Evolutionary conservation across 2,113 vertebrate genomes (phyloP).

Genomic region (Equus przewalskii): DNA sequence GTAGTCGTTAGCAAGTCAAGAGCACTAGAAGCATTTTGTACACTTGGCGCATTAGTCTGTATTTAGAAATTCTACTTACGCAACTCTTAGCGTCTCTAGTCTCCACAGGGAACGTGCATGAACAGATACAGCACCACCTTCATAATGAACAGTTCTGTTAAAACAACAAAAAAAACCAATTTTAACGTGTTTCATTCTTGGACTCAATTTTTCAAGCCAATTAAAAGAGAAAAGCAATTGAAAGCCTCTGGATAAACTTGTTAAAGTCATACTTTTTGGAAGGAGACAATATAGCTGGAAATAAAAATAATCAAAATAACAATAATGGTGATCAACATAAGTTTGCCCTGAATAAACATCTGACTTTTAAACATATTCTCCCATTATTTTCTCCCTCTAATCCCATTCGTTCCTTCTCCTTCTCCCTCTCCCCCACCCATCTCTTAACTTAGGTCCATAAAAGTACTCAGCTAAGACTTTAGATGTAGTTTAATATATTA

Average conservation of each 20-base stretch:
- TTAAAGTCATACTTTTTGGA: not conserved
- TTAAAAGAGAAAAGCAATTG: not conserved
- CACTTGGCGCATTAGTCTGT: not conserved
- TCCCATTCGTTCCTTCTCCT: not conserved
- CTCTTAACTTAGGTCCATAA: not conserved
- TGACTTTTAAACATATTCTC: not conserved
- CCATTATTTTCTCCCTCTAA: not conserved
- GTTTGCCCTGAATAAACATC: not conserved
- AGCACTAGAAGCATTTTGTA: fast-evolving
- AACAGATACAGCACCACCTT: conserved; percentile 96
- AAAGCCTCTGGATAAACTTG: not conserved
- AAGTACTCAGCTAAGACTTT: not conserved
- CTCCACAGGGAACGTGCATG: conserved; percentile 98
- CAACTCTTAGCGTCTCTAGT: conserved; percentile 96
- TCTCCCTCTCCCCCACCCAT: not conserved
- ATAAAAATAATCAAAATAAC: not conserved
- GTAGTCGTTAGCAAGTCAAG: not conserved
- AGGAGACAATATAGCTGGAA: not conserved
- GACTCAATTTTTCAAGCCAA: not conserved
- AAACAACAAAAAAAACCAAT: not conserved
- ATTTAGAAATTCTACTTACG: conserved; percentile 91
- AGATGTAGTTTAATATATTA: not conserved
- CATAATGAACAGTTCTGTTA: conserved; percentile 95
- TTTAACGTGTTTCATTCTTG: not conserved
- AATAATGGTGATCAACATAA: not conserved